Evolutionary conservation across 1,140 invertebrate genomes (phyloP), one percentile per base, ranked within the genome.

Genomic region (Rhagoletis zephyria): DNA sequence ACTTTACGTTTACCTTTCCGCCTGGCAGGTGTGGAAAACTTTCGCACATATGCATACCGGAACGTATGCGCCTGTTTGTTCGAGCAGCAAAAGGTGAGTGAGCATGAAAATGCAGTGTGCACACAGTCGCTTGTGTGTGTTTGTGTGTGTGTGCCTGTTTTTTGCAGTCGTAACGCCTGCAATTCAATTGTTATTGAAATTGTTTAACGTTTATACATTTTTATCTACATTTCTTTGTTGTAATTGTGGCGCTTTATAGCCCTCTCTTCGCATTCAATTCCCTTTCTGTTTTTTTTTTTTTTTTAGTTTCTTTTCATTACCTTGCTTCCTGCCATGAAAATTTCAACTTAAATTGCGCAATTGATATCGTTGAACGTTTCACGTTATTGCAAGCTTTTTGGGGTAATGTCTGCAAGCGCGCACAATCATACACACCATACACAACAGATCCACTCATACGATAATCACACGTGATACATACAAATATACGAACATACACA

Each of bases 131-230:
- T 63, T 63, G 61, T 81, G 42, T 56, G 48, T 48, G 4, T 59
- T 30, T 81, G 74, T 48, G 10, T 48, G 4, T 59, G 56, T 81
- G 74, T 48, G 10, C 1, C 48, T 6, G 40, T 45, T 14, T 16
- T 74, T 48, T 51, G 74, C 45, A 16, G 14, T n/a, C 16, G 48
- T 56, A 45, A 81, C 48, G 74, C 74, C 48, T 81, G 48, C 51
- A 59, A 81, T 81, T 81, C 74, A 51, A 81, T 81, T 81, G 74
- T 81, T 81, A 81, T 81, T 81, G 74, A 81, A 81, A 81, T 81
- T 81, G 74, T 56, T 81, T 81, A 81, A 81, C 74, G 74, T 81
- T 81, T 81, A 56, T 56, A 81, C 19, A 59, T 81, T 81, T 56
- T 81, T 81, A 81, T 81, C 74, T 56, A 56, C 74, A 30, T 56